phyloP scores from a whole-genome alignment of 2,797 vertebrate genomes.

The Coregonus ussuriensis region DNA sequence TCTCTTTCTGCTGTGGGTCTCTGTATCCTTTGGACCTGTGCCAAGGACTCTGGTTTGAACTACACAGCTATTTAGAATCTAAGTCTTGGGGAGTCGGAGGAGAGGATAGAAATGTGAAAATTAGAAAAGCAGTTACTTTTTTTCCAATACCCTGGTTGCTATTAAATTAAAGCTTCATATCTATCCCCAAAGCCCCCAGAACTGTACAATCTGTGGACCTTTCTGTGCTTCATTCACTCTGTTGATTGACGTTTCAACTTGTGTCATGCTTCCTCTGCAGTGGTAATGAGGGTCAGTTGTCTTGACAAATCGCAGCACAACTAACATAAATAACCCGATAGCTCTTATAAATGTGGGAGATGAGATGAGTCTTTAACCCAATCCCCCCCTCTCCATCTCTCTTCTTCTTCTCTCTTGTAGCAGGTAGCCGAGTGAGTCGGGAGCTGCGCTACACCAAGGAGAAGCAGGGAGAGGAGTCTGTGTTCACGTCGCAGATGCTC shows the following conservation, averaged over 20 bases:
- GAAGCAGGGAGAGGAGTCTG: slow-evolving; percentile 94
- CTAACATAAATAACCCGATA: not conserved
- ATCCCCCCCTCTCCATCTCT: slow-evolving; percentile 21
- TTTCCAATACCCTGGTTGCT: not conserved
- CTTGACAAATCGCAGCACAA: not conserved
- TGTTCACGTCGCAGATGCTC: slow-evolving; percentile 95
- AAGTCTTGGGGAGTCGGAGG: not conserved
- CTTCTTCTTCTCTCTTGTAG: slow-evolving; percentile 64
- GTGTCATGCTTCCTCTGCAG: not conserved
- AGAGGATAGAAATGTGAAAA: not conserved
- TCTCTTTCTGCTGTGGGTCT: slow-evolving; percentile 9
- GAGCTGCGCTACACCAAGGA: slow-evolving; percentile 97
- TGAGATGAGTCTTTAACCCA: not conserved
- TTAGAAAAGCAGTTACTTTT: slow-evolving; percentile 14
- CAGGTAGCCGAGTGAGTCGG: slow-evolving; percentile 93
- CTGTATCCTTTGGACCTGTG: slow-evolving; percentile 19
- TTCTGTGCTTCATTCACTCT: not conserved
- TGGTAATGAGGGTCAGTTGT: not conserved
- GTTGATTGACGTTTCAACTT: not conserved
- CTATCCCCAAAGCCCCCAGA: no score
- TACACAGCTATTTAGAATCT: slow-evolving; percentile 20
- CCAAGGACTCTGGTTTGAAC: slow-evolving; percentile 32
- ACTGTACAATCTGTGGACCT: not conserved
- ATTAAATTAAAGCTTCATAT: not conserved
- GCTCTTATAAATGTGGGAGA: no score